A percentile compares a stretch with the other conserved stretches of the same genome.
phyloP scores from a whole-genome alignment of 2,888 invertebrate species.

The Eurytoma californica region DNA sequence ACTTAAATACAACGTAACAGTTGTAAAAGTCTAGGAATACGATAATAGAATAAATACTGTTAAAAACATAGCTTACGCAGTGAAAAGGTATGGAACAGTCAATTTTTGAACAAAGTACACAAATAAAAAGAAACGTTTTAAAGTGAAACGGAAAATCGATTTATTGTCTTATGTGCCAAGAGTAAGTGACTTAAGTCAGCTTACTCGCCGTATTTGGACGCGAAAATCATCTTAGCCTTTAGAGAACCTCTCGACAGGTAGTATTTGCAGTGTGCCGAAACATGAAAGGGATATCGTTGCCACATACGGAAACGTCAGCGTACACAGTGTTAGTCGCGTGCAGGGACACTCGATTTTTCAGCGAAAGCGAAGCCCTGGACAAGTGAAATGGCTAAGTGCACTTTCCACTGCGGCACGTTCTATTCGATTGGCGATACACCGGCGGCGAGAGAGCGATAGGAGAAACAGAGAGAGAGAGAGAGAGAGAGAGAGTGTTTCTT shows the following conservation, averaged over 20 bases:
- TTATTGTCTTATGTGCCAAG: slow-evolving; percentile 1
- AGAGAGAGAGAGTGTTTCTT: neutral
- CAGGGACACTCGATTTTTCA: slow-evolving; percentile 38
- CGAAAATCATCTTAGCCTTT: slow-evolving; percentile 17
- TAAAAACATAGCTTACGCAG: too few species aligned
- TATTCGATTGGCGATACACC: slow-evolving; percentile 63
- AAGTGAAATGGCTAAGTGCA: slow-evolving; percentile 66
- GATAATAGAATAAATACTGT: too few species aligned
- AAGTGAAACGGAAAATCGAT: slow-evolving; percentile 3
- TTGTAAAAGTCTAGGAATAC: too few species aligned
- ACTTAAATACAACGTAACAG: too few species aligned
- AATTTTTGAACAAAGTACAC: too few species aligned
- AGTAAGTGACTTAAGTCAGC: neutral
- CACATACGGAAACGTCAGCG: neutral
- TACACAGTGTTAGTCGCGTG: neutral
- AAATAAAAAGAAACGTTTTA: too few species aligned
- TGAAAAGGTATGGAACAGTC: too few species aligned
- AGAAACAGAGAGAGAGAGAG: neutral
- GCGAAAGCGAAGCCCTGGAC: slow-evolving; percentile 55
- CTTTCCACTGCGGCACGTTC: slow-evolving; percentile 62
- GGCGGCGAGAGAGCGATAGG: neutral
- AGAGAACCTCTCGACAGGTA: neutral
- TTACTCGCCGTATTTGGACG: slow-evolving; percentile 9
- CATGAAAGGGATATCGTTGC: neutral
- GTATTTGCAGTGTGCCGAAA: neutral